Conservation (phyloP, 2,888 invertebrate genomes). For the Bellardia bayeri region DNA sequence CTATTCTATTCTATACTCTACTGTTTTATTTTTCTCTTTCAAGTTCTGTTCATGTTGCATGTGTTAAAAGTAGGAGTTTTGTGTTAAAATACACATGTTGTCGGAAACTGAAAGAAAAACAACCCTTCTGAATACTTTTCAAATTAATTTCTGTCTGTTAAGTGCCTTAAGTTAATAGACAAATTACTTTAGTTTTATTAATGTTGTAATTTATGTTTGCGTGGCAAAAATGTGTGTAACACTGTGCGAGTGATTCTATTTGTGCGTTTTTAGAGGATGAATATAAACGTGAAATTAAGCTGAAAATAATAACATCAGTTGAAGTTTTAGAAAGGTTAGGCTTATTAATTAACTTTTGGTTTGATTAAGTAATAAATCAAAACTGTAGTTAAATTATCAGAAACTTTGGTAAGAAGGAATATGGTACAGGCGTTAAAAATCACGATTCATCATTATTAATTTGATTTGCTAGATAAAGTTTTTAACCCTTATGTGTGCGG, state of each 20-base stretch:
- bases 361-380: conserved; percentile 16
- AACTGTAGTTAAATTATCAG: not conserved
- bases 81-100: conserved; percentile 46
- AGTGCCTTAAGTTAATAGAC: conserved; percentile 60
- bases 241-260: not conserved
- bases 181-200: conserved; percentile 53
- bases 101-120: conserved; percentile 41
- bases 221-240: too few species aligned
- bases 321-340: conserved; percentile 1
- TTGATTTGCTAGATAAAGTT: too few species aligned
- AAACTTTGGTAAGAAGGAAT: not conserved
- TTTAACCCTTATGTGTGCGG: too few species aligned
- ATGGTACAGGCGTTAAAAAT: not conserved
- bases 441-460: not conserved
- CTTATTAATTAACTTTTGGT: conserved; percentile 12
- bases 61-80: conserved; percentile 69
- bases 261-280: not conserved
- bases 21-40: conserved; percentile 2
- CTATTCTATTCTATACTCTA: conserved; percentile 21
- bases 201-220: conserved; percentile 28
- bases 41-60: conserved; percentile 60
- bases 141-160: conserved; percentile 64
- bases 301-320: conserved; percentile 33
- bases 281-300: conserved; percentile 49
- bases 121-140: conserved; percentile 35